These are phyloP conservation scores for Cryptoprocta ferox DNA, from an alignment of 2,797 vertebrate genomes.

Conservation along the genomic window DNA sequence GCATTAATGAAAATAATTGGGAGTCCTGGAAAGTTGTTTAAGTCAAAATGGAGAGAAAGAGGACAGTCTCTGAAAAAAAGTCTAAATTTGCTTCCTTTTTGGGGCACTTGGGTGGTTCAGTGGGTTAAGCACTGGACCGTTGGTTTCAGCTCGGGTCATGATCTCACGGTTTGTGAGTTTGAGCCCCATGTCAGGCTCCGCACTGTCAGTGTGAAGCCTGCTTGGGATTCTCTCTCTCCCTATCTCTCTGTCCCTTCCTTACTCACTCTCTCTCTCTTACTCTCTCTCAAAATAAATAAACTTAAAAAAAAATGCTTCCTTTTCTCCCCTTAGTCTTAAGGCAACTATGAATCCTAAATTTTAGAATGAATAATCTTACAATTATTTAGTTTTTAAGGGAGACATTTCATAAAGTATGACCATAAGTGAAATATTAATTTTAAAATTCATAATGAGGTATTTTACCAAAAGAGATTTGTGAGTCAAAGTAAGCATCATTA, in stretches of 20 bases:
- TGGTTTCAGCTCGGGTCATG: too few relatives aligned
- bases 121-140: too few relatives aligned
- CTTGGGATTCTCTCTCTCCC: too few relatives aligned
- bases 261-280: too few relatives aligned
- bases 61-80: not conserved
- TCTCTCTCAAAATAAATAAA: too few relatives aligned
- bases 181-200: too few relatives aligned
- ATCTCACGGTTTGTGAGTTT: too few relatives aligned
- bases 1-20: not conserved
- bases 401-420: not conserved
- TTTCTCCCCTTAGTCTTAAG: not conserved
- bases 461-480: not conserved
- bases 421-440: not conserved
- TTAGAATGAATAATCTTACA: not conserved
- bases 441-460: constrained; percentile 6
- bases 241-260: too few relatives aligned
- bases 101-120: too few relatives aligned
- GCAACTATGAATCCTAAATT: not conserved
- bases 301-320: not conserved
- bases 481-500: not conserved
- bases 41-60: constrained; percentile 24
- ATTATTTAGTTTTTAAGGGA: not conserved
- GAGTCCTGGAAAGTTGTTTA: constrained; percentile 18
- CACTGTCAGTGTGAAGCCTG: too few relatives aligned
- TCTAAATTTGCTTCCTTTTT: constrained; percentile 12